Percentiles rank a stretch among this genome's conserved stretches.
These are phyloP conservation scores for Eumeta japonica DNA, from an alignment of 1,140 invertebrate species.

Conservation along the genomic window DNA sequence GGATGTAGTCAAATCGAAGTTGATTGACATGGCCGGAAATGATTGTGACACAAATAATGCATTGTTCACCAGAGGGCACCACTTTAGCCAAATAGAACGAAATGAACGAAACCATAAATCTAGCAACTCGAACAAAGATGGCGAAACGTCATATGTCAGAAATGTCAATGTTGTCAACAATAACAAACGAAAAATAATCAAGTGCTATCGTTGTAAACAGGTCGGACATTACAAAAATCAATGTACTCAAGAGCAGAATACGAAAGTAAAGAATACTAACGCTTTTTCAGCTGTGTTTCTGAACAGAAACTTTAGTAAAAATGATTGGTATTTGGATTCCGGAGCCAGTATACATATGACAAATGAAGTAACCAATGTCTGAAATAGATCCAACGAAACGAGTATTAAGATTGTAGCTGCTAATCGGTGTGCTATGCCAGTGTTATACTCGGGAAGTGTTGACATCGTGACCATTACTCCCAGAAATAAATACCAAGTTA, in stretches of 20 bases:
- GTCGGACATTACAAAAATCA: too few species aligned
- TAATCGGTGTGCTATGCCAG: conserved; percentile 11
- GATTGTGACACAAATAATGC: conserved; percentile 5
- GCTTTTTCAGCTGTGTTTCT: too few species aligned
- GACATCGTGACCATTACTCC: conserved; percentile 10
- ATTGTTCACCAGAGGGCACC: conserved; percentile 6
- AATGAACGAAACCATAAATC: background rate
- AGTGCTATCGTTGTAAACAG: too few species aligned
- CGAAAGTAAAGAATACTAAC: background rate
- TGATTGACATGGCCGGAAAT: conserved; percentile 6
- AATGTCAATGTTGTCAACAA: too few species aligned
- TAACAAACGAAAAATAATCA: conserved; percentile 9
- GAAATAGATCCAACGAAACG: conserved; percentile 7
- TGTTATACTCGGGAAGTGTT: conserved; percentile 10
- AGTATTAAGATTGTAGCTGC: conserved; percentile 22
- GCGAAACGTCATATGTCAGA: conserved; percentile 21
- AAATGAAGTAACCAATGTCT: conserved; percentile 11
- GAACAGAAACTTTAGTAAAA: conserved; percentile 12
- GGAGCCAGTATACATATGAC: conserved; percentile 24
- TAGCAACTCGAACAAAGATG: background rate
- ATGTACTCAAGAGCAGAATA: conserved; percentile 3
- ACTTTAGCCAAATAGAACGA: background rate
- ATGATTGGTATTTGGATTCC: conserved; percentile 28
- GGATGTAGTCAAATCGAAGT: conserved; percentile 1
- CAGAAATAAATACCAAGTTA: conserved; percentile 9